A percentile compares a stretch with the other conserved stretches of the same genome.
Conservation (phyloP, 2,888 invertebrate genomes). For the Leptinotarsa peninsularis region DNA sequence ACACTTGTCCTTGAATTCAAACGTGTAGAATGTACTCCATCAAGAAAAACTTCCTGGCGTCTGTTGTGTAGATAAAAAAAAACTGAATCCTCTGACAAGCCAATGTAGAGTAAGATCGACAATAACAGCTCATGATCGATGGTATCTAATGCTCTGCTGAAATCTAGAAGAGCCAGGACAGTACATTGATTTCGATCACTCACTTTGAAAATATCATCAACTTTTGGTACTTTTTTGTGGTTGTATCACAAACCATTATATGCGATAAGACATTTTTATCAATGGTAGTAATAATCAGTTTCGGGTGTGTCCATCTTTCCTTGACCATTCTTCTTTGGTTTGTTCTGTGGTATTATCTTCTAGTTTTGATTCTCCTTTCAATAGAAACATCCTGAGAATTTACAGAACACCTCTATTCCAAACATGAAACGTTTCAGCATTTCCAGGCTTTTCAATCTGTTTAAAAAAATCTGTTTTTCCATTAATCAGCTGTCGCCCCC, state of each 20-base stretch:
- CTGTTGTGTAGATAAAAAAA: too few species aligned
- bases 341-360: background rate
- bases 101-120: too few species aligned
- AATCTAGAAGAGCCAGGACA: too few species aligned
- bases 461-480: too few species aligned
- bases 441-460: background rate
- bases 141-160: too few species aligned
- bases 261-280: constrained; percentile 21
- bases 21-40: too few species aligned
- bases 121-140: too few species aligned
- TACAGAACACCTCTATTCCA: background rate
- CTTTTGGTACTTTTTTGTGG: constrained; percentile 11
- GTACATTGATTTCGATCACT: too few species aligned
- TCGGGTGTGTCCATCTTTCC: constrained; percentile 8
- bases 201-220: background rate
- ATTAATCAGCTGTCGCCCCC: too few species aligned
- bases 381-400: background rate
- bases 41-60: too few species aligned
- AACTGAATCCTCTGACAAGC: too few species aligned
- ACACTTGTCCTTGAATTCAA: too few species aligned
- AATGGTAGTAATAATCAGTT: constrained; percentile 16
- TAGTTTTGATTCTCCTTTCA: constrained; percentile 6
- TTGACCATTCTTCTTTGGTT: background rate
- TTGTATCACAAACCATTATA: constrained; percentile 13
- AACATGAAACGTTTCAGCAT: constrained; percentile 17